phyloP scores from a whole-genome alignment of 2,888 invertebrate genomes.

The Rhagium mordax region DNA sequence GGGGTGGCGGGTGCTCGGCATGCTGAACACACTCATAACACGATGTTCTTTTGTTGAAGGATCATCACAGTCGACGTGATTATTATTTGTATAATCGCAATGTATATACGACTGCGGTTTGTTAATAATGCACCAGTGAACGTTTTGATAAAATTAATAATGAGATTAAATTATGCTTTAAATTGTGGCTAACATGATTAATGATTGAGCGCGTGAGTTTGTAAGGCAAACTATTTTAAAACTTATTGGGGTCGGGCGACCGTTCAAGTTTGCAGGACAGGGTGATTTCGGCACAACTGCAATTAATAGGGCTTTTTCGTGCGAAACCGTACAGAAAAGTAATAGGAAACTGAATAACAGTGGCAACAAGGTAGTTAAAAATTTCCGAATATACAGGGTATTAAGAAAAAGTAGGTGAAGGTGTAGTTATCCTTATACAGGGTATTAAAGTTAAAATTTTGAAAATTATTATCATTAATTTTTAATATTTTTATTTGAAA shows the following conservation, averaged over 20 bases:
- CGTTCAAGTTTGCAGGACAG: background rate
- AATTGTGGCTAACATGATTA: slow-evolving; percentile 26
- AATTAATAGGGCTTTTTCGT: background rate
- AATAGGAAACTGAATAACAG: no score
- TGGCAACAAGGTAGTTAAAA: no score
- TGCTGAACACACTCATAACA: slow-evolving; percentile 29
- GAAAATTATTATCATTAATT: no score
- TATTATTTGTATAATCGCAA: slow-evolving; percentile 29
- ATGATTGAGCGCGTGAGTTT: background rate
- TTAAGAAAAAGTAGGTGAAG: no score
- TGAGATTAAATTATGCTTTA: slow-evolving; percentile 33
- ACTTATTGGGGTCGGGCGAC: slow-evolving; percentile 4
- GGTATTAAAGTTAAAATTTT: no score
- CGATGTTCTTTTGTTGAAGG: slow-evolving; percentile 33
- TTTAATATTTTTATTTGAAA: no score
- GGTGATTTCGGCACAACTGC: background rate
- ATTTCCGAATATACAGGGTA: no score
- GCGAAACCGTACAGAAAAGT: no score
- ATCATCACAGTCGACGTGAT: slow-evolving; percentile 31
- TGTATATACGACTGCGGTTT: slow-evolving; percentile 25
- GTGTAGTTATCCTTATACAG: no score
- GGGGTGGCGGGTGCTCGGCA: slow-evolving; percentile 31
- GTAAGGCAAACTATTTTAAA: slow-evolving; percentile 7
- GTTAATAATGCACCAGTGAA: slow-evolving; percentile 29
- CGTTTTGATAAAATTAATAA: slow-evolving; percentile 33